Conservation (phyloP, 2,113 vertebrate genomes). For the Mobula hypostoma region DNA sequence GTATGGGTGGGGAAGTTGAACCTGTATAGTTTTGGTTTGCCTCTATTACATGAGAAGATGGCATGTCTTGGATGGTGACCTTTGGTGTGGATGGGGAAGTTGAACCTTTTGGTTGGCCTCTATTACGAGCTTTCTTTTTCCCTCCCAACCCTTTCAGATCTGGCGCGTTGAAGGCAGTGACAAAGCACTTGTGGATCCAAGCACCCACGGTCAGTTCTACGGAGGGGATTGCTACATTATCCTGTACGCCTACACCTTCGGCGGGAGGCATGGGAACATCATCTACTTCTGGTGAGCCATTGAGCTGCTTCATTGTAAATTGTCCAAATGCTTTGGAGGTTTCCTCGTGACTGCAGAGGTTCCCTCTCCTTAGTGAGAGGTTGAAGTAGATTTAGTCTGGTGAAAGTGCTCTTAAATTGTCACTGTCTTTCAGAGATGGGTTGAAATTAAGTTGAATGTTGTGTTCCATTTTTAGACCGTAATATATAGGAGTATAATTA, state of each 20-base stretch:
- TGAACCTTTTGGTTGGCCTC: neutral
- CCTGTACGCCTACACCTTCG: conserved; percentile 75
- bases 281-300: conserved; percentile 89
- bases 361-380: no score
- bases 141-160: conserved; percentile 58
- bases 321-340: no score
- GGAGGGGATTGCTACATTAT: conserved; percentile 96
- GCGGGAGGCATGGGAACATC: conserved; percentile 77
- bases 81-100: neutral
- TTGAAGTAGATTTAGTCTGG: no score
- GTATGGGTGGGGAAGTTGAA: no score
- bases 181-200: conserved; percentile 70
- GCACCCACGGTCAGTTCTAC: conserved; percentile 81
- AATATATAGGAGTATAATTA: no score
- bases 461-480: no score
- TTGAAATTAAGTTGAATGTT: no score
- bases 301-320: neutral
- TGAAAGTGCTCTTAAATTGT: neutral
- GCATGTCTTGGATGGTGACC: no score
- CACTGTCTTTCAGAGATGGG: neutral
- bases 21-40: no score
- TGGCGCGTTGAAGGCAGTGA: conserved; percentile 84
- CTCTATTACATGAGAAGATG: no score
- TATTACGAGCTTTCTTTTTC: no score
- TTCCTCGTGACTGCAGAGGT: no score